Conservation (phyloP, 2,113 vertebrate species). For the Psammodynastes pulverulentus region DNA sequence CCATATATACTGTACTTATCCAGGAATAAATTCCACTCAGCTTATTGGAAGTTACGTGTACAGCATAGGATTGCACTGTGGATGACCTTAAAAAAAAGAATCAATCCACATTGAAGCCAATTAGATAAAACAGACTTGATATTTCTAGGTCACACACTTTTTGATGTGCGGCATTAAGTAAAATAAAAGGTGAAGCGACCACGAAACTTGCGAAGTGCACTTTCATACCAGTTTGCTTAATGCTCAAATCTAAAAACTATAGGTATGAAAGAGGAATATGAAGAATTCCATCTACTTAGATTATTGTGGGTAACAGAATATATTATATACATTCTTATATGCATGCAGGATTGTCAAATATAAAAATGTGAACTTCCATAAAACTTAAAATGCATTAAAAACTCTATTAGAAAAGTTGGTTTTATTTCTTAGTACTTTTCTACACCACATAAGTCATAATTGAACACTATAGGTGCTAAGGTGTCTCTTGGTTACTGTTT, state of each 20-base stretch:
- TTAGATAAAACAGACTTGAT: conserved; percentile 15
- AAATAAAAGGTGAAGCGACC: background rate
- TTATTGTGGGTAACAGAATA: background rate
- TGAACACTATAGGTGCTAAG: background rate
- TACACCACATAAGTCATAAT: background rate
- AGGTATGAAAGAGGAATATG: background rate
- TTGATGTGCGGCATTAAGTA: background rate
- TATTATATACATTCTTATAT: background rate
- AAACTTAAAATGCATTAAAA: background rate
- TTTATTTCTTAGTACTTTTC: background rate
- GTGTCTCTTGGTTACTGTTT: background rate
- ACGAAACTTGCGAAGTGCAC: background rate
- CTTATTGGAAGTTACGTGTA: background rate
- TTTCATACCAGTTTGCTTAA: background rate
- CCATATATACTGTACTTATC: background rate
- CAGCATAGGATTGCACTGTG: background rate
- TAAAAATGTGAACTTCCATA: background rate
- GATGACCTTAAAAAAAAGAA: background rate
- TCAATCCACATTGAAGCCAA: background rate
- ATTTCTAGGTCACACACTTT: background rate
- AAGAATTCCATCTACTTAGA: background rate
- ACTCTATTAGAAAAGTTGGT: background rate
- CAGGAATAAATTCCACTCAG: background rate
- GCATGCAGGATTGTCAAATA: background rate
- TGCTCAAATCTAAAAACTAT: background rate